Evolutionary conservation across 2,113 vertebrate species (phyloP).

Genomic region (Nematolebias whitei): DNA sequence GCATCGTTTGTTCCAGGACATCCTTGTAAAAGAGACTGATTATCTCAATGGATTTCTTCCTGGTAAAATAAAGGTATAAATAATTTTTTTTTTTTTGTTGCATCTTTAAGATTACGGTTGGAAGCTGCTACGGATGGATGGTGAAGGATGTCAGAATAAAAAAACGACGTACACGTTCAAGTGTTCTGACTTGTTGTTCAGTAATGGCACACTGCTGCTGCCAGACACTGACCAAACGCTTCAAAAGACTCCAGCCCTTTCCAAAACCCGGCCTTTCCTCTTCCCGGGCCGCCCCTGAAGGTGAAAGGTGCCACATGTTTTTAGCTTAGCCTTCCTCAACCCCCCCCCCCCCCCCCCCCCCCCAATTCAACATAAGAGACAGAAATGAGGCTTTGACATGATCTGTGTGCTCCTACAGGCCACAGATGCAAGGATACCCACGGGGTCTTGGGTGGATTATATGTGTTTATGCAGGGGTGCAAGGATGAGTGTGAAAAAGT

Average conservation of each 20-base stretch:
- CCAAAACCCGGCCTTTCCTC: slow-evolving; percentile 20
- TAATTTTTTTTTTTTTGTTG: too few relatives aligned
- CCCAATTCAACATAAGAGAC: slow-evolving; percentile 31
- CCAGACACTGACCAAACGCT: slow-evolving; percentile 67
- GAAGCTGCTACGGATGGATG: not conserved
- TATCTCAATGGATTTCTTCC: too few relatives aligned
- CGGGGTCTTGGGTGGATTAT: slow-evolving; percentile 33
- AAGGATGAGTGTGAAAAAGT: slow-evolving; percentile 30
- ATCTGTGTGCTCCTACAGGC: slow-evolving; percentile 40
- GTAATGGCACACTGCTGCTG: slow-evolving; percentile 23
- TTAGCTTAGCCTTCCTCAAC: slow-evolving; percentile 46
- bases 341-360: slow-evolving; percentile 37
- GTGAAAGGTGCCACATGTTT: slow-evolving; percentile 77
- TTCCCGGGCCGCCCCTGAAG: slow-evolving; percentile 40
- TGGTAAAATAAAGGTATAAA: too few relatives aligned
- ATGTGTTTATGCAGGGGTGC: slow-evolving; percentile 12
- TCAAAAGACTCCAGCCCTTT: slow-evolving; percentile 36
- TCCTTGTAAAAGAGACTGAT: too few relatives aligned
- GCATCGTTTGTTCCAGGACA: not conserved
- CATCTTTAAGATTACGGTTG: slow-evolving; percentile 7
- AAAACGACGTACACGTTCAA: not conserved
- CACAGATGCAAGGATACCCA: slow-evolving; percentile 30
- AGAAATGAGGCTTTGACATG: slow-evolving; percentile 59
- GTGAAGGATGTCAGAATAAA: slow-evolving; percentile 15
- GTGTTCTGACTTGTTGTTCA: not conserved